Evolutionary conservation across 1,140 invertebrate genomes (phyloP).

Genomic region (Meloidogyne chitwoodi): DNA sequence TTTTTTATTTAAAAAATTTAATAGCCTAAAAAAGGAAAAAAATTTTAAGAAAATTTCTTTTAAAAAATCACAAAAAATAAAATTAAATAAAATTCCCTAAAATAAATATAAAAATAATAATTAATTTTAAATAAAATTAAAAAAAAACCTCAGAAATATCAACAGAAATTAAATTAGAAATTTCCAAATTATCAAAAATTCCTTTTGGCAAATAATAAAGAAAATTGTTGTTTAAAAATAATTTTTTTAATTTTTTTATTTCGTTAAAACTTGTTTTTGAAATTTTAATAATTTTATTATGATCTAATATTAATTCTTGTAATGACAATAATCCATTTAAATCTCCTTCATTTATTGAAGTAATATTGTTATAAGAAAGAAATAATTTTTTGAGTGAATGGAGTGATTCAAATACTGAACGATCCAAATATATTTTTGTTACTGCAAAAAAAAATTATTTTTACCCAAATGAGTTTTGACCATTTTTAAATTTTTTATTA

Average conservation of each 20-base stretch:
- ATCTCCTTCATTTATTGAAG: constrained; percentile 41
- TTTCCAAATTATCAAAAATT: constrained; percentile 43
- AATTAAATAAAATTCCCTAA: too few relatives aligned
- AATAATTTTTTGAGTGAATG: constrained; percentile 34
- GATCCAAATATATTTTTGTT: constrained; percentile 20
- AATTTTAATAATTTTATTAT: constrained; percentile 49
- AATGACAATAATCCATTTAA: constrained; percentile 39
- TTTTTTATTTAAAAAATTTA: too few relatives aligned
- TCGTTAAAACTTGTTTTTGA: constrained; percentile 41
- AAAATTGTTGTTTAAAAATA: constrained; percentile 48
- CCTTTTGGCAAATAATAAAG: constrained; percentile 48
- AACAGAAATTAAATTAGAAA: constrained; percentile 37
- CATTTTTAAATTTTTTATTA: not conserved
- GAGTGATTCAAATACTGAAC: constrained; percentile 35
- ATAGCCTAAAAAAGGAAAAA: too few relatives aligned
- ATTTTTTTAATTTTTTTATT: constrained; percentile 31
- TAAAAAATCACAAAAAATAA: too few relatives aligned
- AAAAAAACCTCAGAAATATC: constrained; percentile 40
- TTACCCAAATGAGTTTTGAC: not conserved
- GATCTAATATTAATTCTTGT: constrained; percentile 39
- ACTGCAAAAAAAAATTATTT: not conserved
- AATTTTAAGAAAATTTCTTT: too few relatives aligned
- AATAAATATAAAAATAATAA: too few relatives aligned
- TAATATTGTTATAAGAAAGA: constrained; percentile 42
- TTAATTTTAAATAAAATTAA: too few relatives aligned